Conservation (phyloP, 2,888 invertebrate genomes). For the Nomada fabriciana region DNA sequence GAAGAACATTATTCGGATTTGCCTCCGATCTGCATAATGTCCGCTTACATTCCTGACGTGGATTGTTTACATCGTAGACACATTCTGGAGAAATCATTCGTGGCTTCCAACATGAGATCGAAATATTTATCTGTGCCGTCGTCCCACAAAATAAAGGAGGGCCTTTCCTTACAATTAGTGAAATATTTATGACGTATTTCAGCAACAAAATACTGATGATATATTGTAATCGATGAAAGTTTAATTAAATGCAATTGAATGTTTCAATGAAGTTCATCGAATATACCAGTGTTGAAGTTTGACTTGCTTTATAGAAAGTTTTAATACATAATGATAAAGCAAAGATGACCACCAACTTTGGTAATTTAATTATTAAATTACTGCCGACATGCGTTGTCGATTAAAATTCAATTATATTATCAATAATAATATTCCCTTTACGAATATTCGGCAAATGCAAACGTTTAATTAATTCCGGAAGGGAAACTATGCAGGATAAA, state of each 20-base stretch:
- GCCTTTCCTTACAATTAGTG: constrained; percentile 2
- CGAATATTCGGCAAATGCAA: neutral
- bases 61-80: constrained; percentile 52
- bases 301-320: no score
- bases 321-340: no score
- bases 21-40: neutral
- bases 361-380: no score
- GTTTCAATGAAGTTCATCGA: no score
- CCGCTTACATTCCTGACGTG: constrained; percentile 45
- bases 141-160: neutral
- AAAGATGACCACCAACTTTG: no score
- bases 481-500: neutral
- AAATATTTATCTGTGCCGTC: neutral
- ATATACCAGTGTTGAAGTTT: no score
- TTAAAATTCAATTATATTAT: no score
- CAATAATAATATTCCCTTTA: no score
- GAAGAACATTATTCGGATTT: constrained; percentile 24
- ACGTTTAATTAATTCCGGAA: neutral
- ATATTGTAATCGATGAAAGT: no score
- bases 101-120: constrained; percentile 41
- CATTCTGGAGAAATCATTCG: constrained; percentile 22
- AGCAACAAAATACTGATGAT: no score
- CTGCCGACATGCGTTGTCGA: no score
- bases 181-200: neutral
- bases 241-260: no score